phyloP scores from a whole-genome alignment of 1,140 invertebrate species.

The Hyles euphorbiae region DNA sequence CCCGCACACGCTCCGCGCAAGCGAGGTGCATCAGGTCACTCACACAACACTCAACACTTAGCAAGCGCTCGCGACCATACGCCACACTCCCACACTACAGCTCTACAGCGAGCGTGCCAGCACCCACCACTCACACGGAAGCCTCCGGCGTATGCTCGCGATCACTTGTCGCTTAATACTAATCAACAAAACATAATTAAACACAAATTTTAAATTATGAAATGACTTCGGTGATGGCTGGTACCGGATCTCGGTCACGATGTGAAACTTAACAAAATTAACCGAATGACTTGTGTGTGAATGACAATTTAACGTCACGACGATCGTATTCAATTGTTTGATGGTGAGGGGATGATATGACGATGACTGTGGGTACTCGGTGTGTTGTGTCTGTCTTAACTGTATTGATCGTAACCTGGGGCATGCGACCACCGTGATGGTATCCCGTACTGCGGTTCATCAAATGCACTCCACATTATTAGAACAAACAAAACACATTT shows the following conservation, averaged over 20 bases:
- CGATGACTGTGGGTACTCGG: conserved; percentile 41
- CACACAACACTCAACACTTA: conserved; percentile 67
- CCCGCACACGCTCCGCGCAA: conserved; percentile 23
- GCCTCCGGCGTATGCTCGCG: conserved; percentile 45
- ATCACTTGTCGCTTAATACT: conserved; percentile 49
- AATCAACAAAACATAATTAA: conserved; percentile 52
- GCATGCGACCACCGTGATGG: neutral
- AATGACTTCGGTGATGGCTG: conserved; percentile 42
- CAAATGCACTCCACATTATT: conserved; percentile 6
- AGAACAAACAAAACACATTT: conserved; percentile 28
- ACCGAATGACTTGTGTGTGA: conserved; percentile 33
- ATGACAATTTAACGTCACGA: conserved; percentile 17
- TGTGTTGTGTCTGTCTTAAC: conserved; percentile 55
- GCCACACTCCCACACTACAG: conserved; percentile 16
- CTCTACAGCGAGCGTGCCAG: neutral
- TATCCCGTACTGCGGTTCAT: neutral
- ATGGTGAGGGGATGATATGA: conserved; percentile 47
- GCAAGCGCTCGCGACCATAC: conserved; percentile 46
- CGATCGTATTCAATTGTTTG: conserved; percentile 8
- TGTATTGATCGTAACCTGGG: conserved; percentile 1
- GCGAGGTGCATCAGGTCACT: conserved; percentile 48
- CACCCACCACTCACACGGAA: neutral
- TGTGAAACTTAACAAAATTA: conserved; percentile 39
- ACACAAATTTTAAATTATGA: conserved; percentile 57
- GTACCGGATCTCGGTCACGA: conserved; percentile 21